Base-by-base conservation (phyloP, 2,113 vertebrate species). In the Sterrhoptilus dennistouni region DNA sequence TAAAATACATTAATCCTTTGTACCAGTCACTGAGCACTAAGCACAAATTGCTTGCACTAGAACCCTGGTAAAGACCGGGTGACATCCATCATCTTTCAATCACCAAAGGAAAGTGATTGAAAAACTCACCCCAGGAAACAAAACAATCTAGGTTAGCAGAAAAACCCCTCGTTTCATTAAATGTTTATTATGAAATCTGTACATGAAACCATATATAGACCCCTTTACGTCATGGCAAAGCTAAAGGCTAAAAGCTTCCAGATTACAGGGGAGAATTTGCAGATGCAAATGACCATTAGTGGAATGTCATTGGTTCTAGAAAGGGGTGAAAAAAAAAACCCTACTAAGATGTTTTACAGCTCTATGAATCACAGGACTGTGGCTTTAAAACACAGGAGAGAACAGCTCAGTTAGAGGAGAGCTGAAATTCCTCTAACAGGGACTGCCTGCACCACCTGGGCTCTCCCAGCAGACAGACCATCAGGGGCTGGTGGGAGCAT, bases 1-100 rank as follows among this genome's bases (percentile, higher is more conserved):
- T 83, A 75, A 89, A 91, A 94, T 79, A 79, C 49, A 87, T 92
- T 91, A 79, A 94, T 94, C 89, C 77, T 94, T 94, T 93, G 87
- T 85, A 91, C 86, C 53, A 91, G 70, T 38, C 80, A 81, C 66
- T 69, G 89, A 87, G 87, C 79, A 56, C 74, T 71, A 91, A 79
- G 77, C 49, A 79, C 42, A 95, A 83, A 89, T 94, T 68, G 49
- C 54, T 94, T 85, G 78, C 68, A 66, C 38, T 72, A 36, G 54
- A 61, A 83, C 52, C 35, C 66, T 93, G 84, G 45, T 85, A 79
- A 84, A 78, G 89, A 77, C 64, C 64, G 75, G n/a, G 66, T 81
- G 71, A 38, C 54, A 91, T 85, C 75, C 70, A 80, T 85, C 71
- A 90, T 85, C 82, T 93, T 85, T 91, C 78, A 93, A 14, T 85